phyloP scores from a whole-genome alignment of 2,888 invertebrate genomes.

The Chalcosyrphus nemorum region DNA sequence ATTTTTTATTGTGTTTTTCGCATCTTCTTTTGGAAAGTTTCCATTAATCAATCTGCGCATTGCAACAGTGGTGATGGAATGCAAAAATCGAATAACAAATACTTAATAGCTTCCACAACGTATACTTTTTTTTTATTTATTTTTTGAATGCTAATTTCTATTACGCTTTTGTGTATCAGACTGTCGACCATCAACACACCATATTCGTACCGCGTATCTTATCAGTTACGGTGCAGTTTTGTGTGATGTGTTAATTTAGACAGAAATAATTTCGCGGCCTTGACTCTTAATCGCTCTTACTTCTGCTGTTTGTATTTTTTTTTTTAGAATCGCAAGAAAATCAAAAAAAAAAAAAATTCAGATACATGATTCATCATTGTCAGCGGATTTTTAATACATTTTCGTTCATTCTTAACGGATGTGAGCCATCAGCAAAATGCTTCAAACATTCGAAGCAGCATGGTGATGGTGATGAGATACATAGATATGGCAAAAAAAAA shows the following conservation, averaged over 20 bases:
- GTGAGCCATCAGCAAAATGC: conserved; percentile 16
- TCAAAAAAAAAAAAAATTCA: not conserved
- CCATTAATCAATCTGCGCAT: no score
- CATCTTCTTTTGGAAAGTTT: no score
- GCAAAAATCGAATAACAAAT: not conserved
- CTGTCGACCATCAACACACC: not conserved
- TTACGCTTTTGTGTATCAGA: not conserved
- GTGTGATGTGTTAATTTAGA: not conserved
- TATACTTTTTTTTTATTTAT: not conserved
- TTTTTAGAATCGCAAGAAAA: not conserved
- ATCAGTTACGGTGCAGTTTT: not conserved
- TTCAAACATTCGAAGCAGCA: not conserved
- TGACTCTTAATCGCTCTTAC: conserved; percentile 3
- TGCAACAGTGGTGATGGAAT: not conserved
- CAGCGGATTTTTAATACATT: conserved; percentile 11
- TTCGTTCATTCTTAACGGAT: conserved; percentile 14
- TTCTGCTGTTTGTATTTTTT: not conserved
- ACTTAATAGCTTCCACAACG: no score
- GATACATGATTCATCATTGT: conserved; percentile 24
- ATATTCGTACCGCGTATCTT: not conserved
- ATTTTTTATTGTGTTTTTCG: no score
- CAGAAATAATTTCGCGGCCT: conserved; percentile 4
- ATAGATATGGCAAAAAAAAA: not conserved
- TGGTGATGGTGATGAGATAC: conserved; percentile 8
- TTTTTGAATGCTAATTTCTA: not conserved